These are phyloP conservation scores for Salminus brasiliensis DNA, from an alignment of 2,113 vertebrate species.

Conservation along the genomic window DNA sequence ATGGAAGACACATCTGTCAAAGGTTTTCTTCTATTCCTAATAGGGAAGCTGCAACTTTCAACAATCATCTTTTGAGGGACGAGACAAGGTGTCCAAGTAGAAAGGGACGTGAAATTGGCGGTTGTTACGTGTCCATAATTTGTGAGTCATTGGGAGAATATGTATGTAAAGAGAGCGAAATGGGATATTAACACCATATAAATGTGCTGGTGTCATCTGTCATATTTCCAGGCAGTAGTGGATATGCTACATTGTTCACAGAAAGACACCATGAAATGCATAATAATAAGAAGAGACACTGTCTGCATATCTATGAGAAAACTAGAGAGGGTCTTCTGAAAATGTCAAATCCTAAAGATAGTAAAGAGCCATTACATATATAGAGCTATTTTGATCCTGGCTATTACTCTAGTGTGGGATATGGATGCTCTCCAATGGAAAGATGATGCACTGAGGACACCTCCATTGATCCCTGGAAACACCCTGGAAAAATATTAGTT, in stretches of 20 bases:
- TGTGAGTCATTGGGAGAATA: neutral
- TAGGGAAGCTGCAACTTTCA: neutral
- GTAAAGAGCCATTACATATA: neutral
- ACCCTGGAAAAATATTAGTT: too few relatives aligned
- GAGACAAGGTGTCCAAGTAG: neutral
- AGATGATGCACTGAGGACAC: too few relatives aligned
- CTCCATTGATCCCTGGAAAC: too few relatives aligned
- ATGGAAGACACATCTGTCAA: constrained; percentile 14
- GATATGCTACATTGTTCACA: neutral
- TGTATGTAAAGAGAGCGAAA: neutral
- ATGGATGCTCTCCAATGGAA: too few relatives aligned
- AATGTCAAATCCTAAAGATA: constrained; percentile 2
- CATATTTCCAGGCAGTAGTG: neutral
- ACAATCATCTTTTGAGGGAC: constrained; percentile 3
- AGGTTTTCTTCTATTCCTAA: constrained; percentile 1
- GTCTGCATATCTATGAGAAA: constrained; percentile 1
- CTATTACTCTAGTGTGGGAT: too few relatives aligned
- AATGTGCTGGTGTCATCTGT: constrained; percentile 16
- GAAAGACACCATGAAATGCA: constrained; percentile 2
- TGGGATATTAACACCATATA: constrained; percentile 10
- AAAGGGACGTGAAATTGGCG: constrained; percentile 1
- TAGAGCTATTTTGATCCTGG: neutral
- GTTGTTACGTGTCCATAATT: neutral
- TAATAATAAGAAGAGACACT: neutral
- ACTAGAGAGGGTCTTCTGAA: neutral